Base-by-base conservation (phyloP, 2,113 vertebrate species). In the Phyllostomus discolor region DNA sequence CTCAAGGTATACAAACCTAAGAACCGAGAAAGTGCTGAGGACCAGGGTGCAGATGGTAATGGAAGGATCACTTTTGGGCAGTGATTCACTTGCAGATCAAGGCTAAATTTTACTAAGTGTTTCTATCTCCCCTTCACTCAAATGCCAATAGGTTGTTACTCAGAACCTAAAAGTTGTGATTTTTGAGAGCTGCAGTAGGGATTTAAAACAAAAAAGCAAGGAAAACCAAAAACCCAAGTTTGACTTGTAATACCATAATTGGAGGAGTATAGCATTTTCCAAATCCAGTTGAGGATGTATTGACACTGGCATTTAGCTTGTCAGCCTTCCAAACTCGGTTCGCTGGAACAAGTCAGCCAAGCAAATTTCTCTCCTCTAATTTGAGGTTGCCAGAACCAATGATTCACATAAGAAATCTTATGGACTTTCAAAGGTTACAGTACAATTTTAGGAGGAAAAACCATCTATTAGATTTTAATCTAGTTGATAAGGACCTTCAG, bases 401-500 rank as follows among this genome's bases (percentile, higher is more conserved):
- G 82, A 98, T 97, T 97, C 97, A 66, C 93, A 76, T 94, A 97
- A 97, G 93, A 95, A 88, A 67, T 88, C 91, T 96, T 93, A 96
- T 95, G 95, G 88, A 91, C 64, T 97, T 95, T 97, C 76, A 90
- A 96, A 90, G 93, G 95, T 73, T 96, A 88, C 85, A 72, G 33
- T 69, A 86, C 69, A 92, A 69, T n/a, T 81, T 93, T 69, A 95
- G 90, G 96, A 95, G 93, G 94, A 95, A 96, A 98, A 98, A 97
- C 96, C 10, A 81, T 78, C 95, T 97, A 82, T 94, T 96, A 95
- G 94, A 97, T 97, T 94, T 96, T 97, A 98, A 97, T 98, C 96
- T 96, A 95, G 93, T 96, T 98, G 94, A 96, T 96, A 96, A 98
- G 78, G 83, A 33, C 90, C 93, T 98, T 95, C 88, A 92, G 96